Evolutionary conservation across 2,797 vertebrate species (phyloP), one percentile per base, ranked within the genome.

Genomic region (Macropodus opercularis): DNA sequence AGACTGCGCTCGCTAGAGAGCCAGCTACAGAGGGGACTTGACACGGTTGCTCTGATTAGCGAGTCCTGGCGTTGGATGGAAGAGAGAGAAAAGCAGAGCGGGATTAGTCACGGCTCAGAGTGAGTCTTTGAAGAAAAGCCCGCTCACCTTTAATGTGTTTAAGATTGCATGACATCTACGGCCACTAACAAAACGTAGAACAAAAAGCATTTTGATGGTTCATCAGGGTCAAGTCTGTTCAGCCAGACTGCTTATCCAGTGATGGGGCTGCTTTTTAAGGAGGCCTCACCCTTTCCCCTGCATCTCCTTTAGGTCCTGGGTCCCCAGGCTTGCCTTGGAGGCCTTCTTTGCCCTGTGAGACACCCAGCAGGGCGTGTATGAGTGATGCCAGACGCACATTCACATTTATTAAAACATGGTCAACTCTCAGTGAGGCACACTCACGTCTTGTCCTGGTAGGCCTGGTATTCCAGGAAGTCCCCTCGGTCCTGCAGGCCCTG

Each of bases 391-490:
- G 12, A 50, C 31, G 41, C 17, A 6, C 5, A 14, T 39, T 34
- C 2, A 54, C 23, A 17, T 23, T 40, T 10, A 51, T 43, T 49
- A 23, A 65, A 67, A 29, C 40, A 13, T 13, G 29, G 36, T 68
- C 13, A 21, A 11, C 24, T 27, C 15, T 7, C 26, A 18, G 31
- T 36, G 15, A 49, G 14, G 27, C 24, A 41, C 43, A 85, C 91
- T 87, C 76, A 92, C 91, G n/a, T 89, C 77, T 53, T n/a, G 77
- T 53, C 88, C 91, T 0, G 82, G 79, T 14, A 84, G 85, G 15
- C 95, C 96, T 18, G 88, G 54, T 0, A 90, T 90, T 0, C 96
- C 96, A 0, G 92, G 85, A 9, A 88, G 91, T 35, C 96, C 96
- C 29, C 86, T 90, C 2, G 89, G 90, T 55, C 96, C 95, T 1